Base-by-base conservation (phyloP, 2,888 invertebrate species). In the Acleris sparsana region DNA sequence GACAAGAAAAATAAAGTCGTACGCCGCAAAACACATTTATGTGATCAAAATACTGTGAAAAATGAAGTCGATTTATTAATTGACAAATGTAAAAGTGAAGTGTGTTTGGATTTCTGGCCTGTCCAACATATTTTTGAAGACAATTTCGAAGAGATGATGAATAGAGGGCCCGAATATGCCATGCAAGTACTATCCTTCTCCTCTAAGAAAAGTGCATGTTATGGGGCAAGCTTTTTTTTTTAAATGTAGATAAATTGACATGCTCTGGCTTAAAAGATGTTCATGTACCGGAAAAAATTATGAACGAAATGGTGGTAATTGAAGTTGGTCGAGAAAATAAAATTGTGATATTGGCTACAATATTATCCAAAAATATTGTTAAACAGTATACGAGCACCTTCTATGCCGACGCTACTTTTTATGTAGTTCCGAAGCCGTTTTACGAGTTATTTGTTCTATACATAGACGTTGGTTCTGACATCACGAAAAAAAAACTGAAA, bases 341-440 rank as follows among this genome's bases (percentile, higher is more conserved):
- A 44, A 44, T 16, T 44, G 13, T 44, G 44, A 44, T 44, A 44
- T 44, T 44, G 44, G 13, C 16, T 44, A 44, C n/a, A n/a, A 44
- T n/a, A 44, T n/a, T 44, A 44, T n/a, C 44, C n/a, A 44, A 44
- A n/a, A 44, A 44, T 44, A 44, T 44, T n/a, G 16, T n/a, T 13
- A 44, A 44, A 44, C 16, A 44, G 44, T 44, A 5, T 44, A 44
- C 44, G n/a, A n/a, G 44, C 44, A 44, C 16, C 44, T 44, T 5
- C 44, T n/a, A 29, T 44, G n/a, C 16, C n/a, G 44, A 44, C n/a
- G 44, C 44, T 44, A 44, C 44, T 29, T 44, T 44, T 44, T n/a
- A 44, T 44, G 44, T 44, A 44, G n/a, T n/a, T 44, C 44, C 44
- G 16, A 44, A 44, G 44, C 44, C 44, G 16, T 44, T 44, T 44